These are phyloP conservation scores for Phrynosoma platyrhinos DNA, from an alignment of 2,113 vertebrate genomes.

Conservation along the genomic window DNA sequence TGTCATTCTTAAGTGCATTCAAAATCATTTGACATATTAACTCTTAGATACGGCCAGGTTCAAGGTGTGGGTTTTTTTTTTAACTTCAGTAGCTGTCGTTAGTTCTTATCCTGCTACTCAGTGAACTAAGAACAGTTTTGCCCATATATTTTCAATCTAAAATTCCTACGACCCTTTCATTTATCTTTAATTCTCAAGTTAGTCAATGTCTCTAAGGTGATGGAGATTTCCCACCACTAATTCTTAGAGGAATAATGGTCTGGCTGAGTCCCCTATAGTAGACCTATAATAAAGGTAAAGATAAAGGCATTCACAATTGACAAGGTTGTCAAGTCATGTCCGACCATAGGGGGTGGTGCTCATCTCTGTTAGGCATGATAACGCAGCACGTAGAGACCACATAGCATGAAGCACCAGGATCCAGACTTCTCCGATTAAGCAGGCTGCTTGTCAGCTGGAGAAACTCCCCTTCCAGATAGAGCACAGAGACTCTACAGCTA, in stretches of 20 bases:
- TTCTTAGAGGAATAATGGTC: not conserved
- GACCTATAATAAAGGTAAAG: no score
- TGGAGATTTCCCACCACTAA: not conserved
- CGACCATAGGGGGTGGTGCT: no score
- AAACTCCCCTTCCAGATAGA: no score
- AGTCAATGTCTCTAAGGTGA: not conserved
- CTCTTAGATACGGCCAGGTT: slow-evolving; percentile 22
- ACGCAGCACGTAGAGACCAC: no score
- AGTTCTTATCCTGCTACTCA: not conserved
- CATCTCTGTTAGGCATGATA: no score
- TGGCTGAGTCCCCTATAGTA: no score
- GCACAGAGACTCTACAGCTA: no score
- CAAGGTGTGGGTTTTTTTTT: not conserved
- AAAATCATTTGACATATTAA: slow-evolving; percentile 49
- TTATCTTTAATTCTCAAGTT: not conserved
- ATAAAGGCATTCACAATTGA: no score
- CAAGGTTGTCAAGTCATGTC: no score
- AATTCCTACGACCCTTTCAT: not conserved
- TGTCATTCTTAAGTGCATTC: slow-evolving; percentile 36
- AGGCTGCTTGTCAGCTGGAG: no score
- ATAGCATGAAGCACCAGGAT: no score
- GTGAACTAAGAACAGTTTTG: slow-evolving; percentile 15
- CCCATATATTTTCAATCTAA: not conserved
- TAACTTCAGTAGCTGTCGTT: not conserved
- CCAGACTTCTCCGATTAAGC: no score